Base-by-base conservation (phyloP, 2,888 invertebrate genomes). In the Emmelina monodactyla region DNA sequence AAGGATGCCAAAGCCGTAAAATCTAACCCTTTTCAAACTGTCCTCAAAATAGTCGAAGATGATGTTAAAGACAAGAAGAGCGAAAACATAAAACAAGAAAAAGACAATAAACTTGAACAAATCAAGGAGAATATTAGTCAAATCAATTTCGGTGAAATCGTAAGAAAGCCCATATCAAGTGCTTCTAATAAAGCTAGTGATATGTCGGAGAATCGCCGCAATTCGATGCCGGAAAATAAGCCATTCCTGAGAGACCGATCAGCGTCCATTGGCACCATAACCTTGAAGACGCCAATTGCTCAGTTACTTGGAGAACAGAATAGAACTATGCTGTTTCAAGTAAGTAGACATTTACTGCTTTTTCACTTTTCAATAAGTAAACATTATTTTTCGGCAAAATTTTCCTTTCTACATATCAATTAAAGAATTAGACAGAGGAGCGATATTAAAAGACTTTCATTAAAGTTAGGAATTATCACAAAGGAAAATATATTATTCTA, bases 291-390 rank as follows among this genome's bases (percentile, higher is more conserved):
- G 31, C 58, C 83, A 30, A 53, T 80, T 5, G 47, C 79, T 0
- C 79, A 80, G 33, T 45, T 81, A 22, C 71, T 80, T 42, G 78
- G 78, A 1, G 92, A 92, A 44, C 91, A 91, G 53, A 95, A 95
- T 68, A 84, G 95, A 31, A 96, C 95, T 0, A 97, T 97, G 96
- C 85, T 97, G 25, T 89, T 97, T 57, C 88, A 88, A 67, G 88
- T 91, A 51, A 80, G 82, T 33, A n/a, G n/a, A n/a, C n/a, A n/a
- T n/a, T n/a, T n/a, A n/a, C n/a, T n/a, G n/a, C n/a, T n/a, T n/a
- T n/a, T n/a, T n/a, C n/a, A n/a, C n/a, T n/a, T n/a, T n/a, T n/a
- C n/a, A n/a, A n/a, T n/a, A n/a, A n/a, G n/a, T n/a, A n/a, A n/a
- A n/a, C n/a, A n/a, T n/a, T n/a, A n/a, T n/a, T n/a, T n/a, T n/a